These are phyloP conservation scores for Orussus abietinus DNA, from an alignment of 1,140 invertebrate genomes.

Conservation along the genomic window DNA sequence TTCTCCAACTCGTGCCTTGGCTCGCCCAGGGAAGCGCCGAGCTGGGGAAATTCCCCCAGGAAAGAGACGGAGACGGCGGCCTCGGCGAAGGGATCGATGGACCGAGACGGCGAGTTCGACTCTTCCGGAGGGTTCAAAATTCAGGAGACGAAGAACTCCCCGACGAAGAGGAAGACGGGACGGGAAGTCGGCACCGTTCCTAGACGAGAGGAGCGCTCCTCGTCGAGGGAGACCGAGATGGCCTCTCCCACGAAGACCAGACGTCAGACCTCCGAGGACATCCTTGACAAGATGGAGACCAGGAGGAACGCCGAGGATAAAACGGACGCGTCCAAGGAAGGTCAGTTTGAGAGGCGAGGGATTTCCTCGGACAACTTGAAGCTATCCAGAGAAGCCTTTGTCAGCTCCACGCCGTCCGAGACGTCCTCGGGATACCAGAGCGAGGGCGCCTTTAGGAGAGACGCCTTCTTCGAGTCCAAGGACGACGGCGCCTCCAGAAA, in stretches of 20 bases:
- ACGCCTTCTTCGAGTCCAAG: background rate
- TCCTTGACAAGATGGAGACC: conserved; percentile 31
- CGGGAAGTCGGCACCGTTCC: background rate
- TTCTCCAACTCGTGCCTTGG: conserved; percentile 33
- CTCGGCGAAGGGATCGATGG: background rate
- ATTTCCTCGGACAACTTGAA: conserved; percentile 43
- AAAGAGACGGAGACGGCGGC: conserved; percentile 20
- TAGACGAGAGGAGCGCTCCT: too few species aligned
- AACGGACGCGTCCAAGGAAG: conserved; percentile 1
- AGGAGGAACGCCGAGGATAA: conserved; percentile 17
- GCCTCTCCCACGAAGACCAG: conserved; percentile 6
- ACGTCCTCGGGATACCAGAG: conserved; percentile 21
- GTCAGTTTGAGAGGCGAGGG: conserved; percentile 33
- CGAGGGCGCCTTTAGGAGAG: conserved; percentile 3
- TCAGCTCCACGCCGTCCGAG: conserved; percentile 15
- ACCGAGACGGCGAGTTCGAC: conserved; percentile 12
- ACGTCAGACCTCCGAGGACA: conserved; percentile 33
- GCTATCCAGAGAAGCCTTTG: conserved; percentile 20
- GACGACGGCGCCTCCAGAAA: background rate
- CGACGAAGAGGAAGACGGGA: conserved; percentile 34
- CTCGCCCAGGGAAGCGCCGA: conserved; percentile 33
- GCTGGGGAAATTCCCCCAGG: conserved; percentile 42
- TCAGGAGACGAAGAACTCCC: conserved; percentile 19
- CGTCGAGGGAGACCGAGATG: too few species aligned
- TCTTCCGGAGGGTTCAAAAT: conserved; percentile 13